Conservation (phyloP, 2,797 vertebrate species). For the Rhabdomys pumilio region DNA sequence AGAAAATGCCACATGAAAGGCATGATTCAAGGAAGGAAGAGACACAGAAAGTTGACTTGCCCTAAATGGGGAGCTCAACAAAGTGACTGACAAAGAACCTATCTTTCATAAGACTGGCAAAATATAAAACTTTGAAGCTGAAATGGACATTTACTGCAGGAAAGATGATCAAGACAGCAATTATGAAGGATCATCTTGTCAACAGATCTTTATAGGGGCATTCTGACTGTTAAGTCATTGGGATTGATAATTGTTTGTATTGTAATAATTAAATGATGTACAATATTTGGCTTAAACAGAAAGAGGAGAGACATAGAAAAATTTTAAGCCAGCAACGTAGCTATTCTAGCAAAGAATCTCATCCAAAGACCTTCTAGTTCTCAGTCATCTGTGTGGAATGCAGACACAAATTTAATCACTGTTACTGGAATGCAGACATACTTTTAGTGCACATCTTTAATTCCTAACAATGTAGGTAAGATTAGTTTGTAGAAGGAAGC, state of each 20-base stretch:
- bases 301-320: background rate
- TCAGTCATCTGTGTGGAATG: background rate
- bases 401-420: background rate
- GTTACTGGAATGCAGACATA: background rate
- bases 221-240: background rate
- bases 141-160: background rate
- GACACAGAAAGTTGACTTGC: background rate
- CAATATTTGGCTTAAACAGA: background rate
- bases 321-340: background rate
- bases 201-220: background rate
- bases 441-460: background rate
- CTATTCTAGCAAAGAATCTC: background rate
- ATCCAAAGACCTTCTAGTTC: background rate
- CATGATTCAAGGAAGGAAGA: background rate
- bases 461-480: background rate
- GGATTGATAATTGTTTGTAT: background rate
- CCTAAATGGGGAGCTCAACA: background rate
- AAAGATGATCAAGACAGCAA: background rate
- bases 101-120: background rate
- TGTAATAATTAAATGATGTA: background rate
- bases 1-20: background rate
- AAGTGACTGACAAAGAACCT: background rate
- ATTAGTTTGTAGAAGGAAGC: background rate
- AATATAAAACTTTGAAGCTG: background rate
- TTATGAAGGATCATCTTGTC: background rate